Conservation (phyloP, 2,888 invertebrate genomes). For the Tipula unca region DNA sequence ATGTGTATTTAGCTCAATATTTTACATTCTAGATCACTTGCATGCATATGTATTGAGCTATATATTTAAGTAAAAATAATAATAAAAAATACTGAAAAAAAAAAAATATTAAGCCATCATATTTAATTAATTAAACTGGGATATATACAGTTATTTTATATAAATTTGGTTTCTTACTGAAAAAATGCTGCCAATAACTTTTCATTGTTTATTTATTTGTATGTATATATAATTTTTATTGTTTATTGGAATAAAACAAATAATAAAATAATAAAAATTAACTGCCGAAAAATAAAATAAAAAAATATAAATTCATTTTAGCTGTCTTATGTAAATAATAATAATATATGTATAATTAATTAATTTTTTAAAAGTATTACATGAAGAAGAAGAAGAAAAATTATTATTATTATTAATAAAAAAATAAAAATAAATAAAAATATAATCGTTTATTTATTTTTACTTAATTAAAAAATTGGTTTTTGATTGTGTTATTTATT, state of each 20-base stretch:
- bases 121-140: neutral
- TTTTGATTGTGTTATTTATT: neutral
- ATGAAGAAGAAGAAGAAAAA: neutral
- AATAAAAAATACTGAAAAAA: neutral
- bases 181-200: neutral
- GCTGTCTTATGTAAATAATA: neutral
- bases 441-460: neutral
- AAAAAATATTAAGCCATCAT: neutral
- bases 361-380: neutral
- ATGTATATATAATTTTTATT: neutral
- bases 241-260: neutral
- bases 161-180: neutral
- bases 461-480: neutral
- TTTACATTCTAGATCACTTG: neutral
- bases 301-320: neutral
- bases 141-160: neutral
- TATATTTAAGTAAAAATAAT: neutral
- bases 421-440: neutral
- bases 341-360: neutral
- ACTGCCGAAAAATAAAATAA: neutral
- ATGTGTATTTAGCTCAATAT: neutral
- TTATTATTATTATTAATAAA: neutral
- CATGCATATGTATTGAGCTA: neutral
- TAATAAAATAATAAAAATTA: neutral
- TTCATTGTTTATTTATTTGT: neutral